Evolutionary conservation across 2,113 vertebrate species (phyloP).

Genomic region (Rhinolophus ferrumequinum): DNA sequence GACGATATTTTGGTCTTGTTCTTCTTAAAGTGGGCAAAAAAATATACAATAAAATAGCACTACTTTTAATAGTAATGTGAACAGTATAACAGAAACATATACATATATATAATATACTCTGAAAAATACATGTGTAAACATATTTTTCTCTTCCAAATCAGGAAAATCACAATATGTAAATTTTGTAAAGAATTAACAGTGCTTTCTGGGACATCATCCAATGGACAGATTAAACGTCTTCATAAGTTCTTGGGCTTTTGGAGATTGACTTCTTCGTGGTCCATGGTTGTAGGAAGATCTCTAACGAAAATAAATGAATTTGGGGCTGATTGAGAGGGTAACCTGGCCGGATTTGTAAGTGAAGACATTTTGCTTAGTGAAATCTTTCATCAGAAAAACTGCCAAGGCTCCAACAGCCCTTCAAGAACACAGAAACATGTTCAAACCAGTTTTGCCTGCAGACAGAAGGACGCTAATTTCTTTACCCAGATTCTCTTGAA

Average conservation of each 20-base stretch:
- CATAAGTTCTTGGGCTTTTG: constrained; percentile 72
- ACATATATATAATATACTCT: neutral
- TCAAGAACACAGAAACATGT: constrained; percentile 65
- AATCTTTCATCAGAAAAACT: constrained; percentile 72
- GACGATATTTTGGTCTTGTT: neutral
- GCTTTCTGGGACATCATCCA: constrained; percentile 23
- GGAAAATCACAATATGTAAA: constrained; percentile 58
- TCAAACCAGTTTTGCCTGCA: constrained; percentile 65
- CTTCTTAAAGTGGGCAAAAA: constrained; percentile 14
- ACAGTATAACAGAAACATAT: neutral
- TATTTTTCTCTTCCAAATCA: neutral
- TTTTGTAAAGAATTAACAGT: constrained; percentile 71
- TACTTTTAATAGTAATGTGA: neutral
- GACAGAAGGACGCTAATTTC: constrained; percentile 76
- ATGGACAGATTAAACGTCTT: constrained; percentile 74
- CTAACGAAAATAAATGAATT: constrained; percentile 50
- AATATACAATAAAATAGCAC: neutral
- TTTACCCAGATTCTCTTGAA: constrained; percentile 79
- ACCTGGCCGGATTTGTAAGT: constrained; percentile 80
- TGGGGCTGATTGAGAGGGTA: neutral
- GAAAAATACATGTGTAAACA: neutral
- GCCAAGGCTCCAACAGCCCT: constrained; percentile 70
- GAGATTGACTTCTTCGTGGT: constrained; percentile 76
- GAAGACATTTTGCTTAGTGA: constrained; percentile 78
- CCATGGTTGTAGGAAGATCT: constrained; percentile 71